These are phyloP conservation scores for Dicentrarchus labrax DNA, from an alignment of 2,113 vertebrate genomes.

Conservation along the genomic window DNA sequence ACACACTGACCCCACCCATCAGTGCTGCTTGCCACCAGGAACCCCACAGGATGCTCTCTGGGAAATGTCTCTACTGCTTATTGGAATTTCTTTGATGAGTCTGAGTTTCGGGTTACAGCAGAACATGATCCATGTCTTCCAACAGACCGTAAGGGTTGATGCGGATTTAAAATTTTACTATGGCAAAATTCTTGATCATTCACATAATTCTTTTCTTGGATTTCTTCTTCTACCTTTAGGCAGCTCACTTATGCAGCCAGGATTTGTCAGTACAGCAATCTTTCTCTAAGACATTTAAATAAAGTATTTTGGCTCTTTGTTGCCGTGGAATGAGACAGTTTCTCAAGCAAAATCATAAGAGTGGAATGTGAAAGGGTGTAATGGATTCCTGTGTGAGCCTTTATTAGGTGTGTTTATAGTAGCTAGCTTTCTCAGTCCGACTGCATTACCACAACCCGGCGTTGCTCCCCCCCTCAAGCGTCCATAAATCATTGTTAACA, in stretches of 20 bases:
- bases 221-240: constrained; percentile 5
- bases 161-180: not conserved
- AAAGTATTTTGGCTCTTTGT: constrained; percentile 47
- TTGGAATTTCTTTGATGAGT: constrained; percentile 81
- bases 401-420: constrained; percentile 79
- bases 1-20: constrained; percentile 78
- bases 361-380: constrained; percentile 72
- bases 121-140: constrained; percentile 63
- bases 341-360: constrained; percentile 54
- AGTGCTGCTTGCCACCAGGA: constrained; percentile 65
- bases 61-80: constrained; percentile 82
- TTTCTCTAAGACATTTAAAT: constrained; percentile 39
- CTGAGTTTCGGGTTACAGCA: constrained; percentile 75
- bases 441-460: constrained; percentile 66
- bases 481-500: constrained; percentile 85
- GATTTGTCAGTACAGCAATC: constrained; percentile 21
- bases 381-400: constrained; percentile 72
- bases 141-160: not conserved
- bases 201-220: constrained; percentile 8
- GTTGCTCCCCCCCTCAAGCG: constrained; percentile 59
- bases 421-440: constrained; percentile 73
- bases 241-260: constrained; percentile 21
- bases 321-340: constrained; percentile 46
- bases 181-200: constrained; percentile 14
- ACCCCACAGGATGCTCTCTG: constrained; percentile 76